Conservation (phyloP, 2,888 invertebrate species). For the Gonocerus acuteangulatus region DNA sequence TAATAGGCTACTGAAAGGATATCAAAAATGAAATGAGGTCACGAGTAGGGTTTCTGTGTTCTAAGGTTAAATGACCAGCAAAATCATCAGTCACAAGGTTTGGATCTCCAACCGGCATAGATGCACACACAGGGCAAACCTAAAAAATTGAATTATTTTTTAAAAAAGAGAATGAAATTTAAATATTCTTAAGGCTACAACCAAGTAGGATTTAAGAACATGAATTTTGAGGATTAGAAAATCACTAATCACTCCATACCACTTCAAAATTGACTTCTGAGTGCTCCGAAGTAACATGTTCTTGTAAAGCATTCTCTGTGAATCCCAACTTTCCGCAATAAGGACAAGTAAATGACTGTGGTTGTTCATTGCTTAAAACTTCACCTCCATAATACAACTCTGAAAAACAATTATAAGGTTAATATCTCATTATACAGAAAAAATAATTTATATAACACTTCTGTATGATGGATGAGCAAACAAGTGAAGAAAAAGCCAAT, state of each 20-base stretch:
- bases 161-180: background rate
- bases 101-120: constrained; percentile 92
- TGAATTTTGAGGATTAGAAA: too few species aligned
- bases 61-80: constrained; percentile 87
- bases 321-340: constrained; percentile 95
- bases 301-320: constrained; percentile 83
- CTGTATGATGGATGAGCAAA: background rate
- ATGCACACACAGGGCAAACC: constrained; percentile 96
- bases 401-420: too few species aligned
- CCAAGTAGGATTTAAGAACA: too few species aligned
- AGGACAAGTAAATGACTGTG: constrained; percentile 94
- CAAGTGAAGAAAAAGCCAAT: background rate
- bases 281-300: constrained; percentile 86
- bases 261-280: constrained; percentile 86
- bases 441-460: background rate
- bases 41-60: constrained; percentile 80
- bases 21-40: constrained; percentile 86
- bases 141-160: constrained; percentile 45
- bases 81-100: constrained; percentile 98
- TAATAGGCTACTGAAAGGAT: too few species aligned
- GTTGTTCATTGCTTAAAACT: constrained; percentile 80
- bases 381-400: constrained; percentile 95
- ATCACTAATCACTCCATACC: too few species aligned
- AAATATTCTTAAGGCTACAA: background rate
- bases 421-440: background rate